A percentile compares a stretch with the other conserved stretches of the same genome.
Evolutionary conservation across 1,140 invertebrate genomes (phyloP).

Genomic region (Anastrepha obliqua): DNA sequence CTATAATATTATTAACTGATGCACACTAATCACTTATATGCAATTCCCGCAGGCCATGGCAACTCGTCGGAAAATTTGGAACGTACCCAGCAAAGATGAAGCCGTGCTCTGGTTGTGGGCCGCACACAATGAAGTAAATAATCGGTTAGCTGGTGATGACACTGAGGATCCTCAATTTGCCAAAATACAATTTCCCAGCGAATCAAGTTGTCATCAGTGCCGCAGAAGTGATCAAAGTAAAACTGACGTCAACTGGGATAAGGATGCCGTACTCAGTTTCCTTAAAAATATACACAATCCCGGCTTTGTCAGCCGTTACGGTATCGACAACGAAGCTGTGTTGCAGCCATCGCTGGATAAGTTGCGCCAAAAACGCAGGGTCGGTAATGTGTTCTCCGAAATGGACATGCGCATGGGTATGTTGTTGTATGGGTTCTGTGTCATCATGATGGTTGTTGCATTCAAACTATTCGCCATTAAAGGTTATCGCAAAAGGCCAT

Average conservation of each 20-base stretch:
- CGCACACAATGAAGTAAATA: slow-evolving; percentile 95
- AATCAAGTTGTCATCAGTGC: slow-evolving; percentile 83
- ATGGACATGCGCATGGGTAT: slow-evolving; percentile 86
- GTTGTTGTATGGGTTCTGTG: slow-evolving; percentile 82
- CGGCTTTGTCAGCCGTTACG: slow-evolving; percentile 76
- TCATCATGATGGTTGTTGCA: slow-evolving; percentile 82
- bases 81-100: slow-evolving; percentile 82
- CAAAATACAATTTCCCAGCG: slow-evolving; percentile 93
- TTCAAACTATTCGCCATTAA: slow-evolving; percentile 86
- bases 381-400: slow-evolving; percentile 78
- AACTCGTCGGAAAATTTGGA: slow-evolving; percentile 79
- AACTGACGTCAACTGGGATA: slow-evolving; percentile 79
- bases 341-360: slow-evolving; percentile 64
- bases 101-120: slow-evolving; percentile 95
- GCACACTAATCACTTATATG: too few relatives aligned
- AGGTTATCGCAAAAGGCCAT: slow-evolving; percentile 82
- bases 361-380: slow-evolving; percentile 71
- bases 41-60: slow-evolving; percentile 79
- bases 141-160: slow-evolving; percentile 86
- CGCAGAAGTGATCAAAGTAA: slow-evolving; percentile 67
- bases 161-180: slow-evolving; percentile 94
- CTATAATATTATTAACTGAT: too few relatives aligned
- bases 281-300: slow-evolving; percentile 84
- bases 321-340: slow-evolving; percentile 64
- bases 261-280: slow-evolving; percentile 83